Conservation (phyloP, 2,797 vertebrate genomes). For the Heliangelus exortis region DNA sequence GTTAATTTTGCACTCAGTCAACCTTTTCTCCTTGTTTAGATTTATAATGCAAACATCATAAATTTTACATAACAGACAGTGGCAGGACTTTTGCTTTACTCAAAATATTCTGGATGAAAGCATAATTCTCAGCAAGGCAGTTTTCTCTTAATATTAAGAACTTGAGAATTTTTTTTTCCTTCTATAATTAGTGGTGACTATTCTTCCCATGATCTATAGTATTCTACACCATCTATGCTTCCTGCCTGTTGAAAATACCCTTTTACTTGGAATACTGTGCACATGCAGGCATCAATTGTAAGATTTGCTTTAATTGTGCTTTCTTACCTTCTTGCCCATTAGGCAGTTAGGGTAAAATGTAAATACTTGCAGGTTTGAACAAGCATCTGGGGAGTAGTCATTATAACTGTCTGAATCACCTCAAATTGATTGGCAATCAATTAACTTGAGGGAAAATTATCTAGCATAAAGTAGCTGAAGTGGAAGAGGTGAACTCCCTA, state of each 20-base stretch:
- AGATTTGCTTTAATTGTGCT: neutral
- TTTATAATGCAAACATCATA: neutral
- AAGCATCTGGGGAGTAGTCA: neutral
- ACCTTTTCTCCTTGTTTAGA: neutral
- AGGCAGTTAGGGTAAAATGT: neutral
- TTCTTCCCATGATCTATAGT: neutral
- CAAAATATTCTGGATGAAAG: neutral
- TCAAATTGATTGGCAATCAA: slow-evolving; percentile 16
- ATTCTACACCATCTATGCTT: neutral
- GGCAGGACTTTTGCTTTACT: neutral
- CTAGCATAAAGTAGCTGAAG: neutral
- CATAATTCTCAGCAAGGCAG: neutral
- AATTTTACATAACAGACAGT: neutral
- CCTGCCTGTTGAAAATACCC: neutral
- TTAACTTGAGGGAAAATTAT: slow-evolving; percentile 1
- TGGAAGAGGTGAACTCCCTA: slow-evolving; percentile 6
- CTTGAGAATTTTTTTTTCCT: neutral
- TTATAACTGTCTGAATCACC: neutral
- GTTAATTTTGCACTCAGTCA: neutral
- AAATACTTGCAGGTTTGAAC: slow-evolving; percentile 2
- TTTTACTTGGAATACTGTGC: neutral
- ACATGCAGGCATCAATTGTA: neutral
- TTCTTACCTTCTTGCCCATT: neutral
- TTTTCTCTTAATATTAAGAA: neutral
- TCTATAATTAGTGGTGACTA: neutral